A percentile compares a stretch with the other conserved stretches of the same genome.
These are phyloP conservation scores for Poecilia latipinna DNA, from an alignment of 2,113 vertebrate species.

Conservation along the genomic window DNA sequence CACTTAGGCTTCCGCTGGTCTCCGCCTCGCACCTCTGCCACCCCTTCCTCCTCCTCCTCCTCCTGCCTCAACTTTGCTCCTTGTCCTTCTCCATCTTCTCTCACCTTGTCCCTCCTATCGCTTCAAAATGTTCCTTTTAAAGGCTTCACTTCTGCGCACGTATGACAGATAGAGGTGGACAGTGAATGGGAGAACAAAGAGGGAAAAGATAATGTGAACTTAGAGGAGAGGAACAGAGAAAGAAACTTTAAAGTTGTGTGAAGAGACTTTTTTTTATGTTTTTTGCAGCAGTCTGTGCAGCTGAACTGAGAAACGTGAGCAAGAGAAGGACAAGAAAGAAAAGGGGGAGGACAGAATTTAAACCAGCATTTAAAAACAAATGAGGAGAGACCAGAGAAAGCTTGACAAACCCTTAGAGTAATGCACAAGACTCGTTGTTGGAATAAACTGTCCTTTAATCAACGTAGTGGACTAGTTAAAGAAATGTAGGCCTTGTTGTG, in stretches of 20 bases:
- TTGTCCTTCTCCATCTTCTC: slow-evolving; percentile 7
- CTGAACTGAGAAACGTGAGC: background rate
- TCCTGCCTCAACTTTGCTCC: slow-evolving; percentile 42
- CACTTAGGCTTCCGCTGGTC: slow-evolving; percentile 65
- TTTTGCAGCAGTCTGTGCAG: background rate
- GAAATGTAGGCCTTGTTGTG: slow-evolving; percentile 58
- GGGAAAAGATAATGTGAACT: slow-evolving; percentile 10
- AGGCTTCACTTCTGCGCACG: slow-evolving; percentile 19
- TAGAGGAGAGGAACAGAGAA: background rate
- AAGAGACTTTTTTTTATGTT: background rate
- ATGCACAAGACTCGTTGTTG: slow-evolving; percentile 41
- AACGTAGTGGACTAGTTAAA: slow-evolving; percentile 36
- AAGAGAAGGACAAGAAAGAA: background rate
- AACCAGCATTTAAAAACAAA: slow-evolving; percentile 30
- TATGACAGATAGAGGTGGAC: slow-evolving; percentile 37
- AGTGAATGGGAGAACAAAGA: slow-evolving; percentile 11
- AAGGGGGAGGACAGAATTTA: background rate
- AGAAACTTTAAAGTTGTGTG: background rate
- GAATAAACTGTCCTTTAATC: slow-evolving; percentile 43
- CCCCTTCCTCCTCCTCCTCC: slow-evolving; percentile 6
- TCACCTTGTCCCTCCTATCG: slow-evolving; percentile 32
- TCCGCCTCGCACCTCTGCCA: slow-evolving; percentile 53
- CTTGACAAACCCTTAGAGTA: slow-evolving; percentile 29
- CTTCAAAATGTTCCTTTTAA: slow-evolving; percentile 58
- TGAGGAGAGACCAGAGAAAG: slow-evolving; percentile 39